Evolutionary conservation across 2,113 vertebrate genomes (phyloP), one percentile per base, ranked within the genome.

Genomic region (Pseudorhombus dupliciocellatus): DNA sequence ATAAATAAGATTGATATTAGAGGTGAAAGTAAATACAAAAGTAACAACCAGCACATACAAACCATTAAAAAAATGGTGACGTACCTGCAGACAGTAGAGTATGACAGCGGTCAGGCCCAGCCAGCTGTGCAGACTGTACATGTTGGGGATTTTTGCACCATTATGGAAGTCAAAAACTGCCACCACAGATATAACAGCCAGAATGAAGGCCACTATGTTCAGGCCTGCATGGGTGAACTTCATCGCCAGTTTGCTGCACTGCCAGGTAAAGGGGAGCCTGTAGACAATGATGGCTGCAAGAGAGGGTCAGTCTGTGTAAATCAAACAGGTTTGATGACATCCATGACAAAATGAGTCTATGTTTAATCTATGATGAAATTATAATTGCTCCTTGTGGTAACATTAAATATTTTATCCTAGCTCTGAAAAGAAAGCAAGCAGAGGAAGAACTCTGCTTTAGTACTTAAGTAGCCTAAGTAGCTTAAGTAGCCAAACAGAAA

Each of bases 121-220:
- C 98, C 98, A 99, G 93, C 98, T 99, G 92, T 99, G 97, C 66
- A 99, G 91, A 74, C 96, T 99, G 92, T 99, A 99, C 97, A 99
- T 96, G 85, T 99, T 96, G 68, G 96, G 94, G 77, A 96, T 96
- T 1, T 80, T 89, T 14, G n/a, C 57, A 69, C 70, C 56, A 54
- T 96, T 96, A 91, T 97, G 97, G 87, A 84, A 96, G 3, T 98
- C 96, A 91, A 98, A 99, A 64, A 91, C 98, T 0, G 97, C 96
- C 77, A 97, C 95, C 82, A 96, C 55, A 25, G 96, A 68, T 73
- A 98, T 87, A 46, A 94, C 90, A 4, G 88, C 93, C 30, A 96
- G 91, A 70, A 93, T 73, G 73, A 98, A 92, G 40, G 96, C 94
- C 40, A 94, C 70, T 2, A 94, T 44, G 55, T 98, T 90, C 66